Conservation (phyloP, 92 coral and sea anemone species). For the Blastomussa wellsi region DNA sequence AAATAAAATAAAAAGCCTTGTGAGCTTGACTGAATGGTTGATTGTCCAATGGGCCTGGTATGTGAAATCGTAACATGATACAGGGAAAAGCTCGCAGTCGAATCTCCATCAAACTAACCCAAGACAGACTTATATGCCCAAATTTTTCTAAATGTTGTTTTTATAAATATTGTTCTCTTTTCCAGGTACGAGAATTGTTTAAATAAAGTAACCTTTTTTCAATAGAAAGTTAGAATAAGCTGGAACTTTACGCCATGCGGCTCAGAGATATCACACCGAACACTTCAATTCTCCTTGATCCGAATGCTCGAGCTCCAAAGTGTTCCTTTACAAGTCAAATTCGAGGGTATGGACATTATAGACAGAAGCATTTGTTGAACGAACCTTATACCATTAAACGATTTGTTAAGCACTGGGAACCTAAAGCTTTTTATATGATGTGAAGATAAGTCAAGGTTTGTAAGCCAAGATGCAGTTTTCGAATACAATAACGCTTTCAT, state of each 20-base stretch:
- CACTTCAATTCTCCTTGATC: not conserved
- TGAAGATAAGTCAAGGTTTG: not conserved
- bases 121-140: not conserved
- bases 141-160: not conserved
- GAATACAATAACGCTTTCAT: slow-evolving; percentile 44
- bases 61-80: slow-evolving; percentile 42
- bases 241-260: not conserved
- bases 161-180: not conserved
- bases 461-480: not conserved
- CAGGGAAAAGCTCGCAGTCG: not conserved
- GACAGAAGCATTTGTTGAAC: not conserved
- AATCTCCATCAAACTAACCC: not conserved
- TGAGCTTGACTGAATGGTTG: slow-evolving; percentile 18
- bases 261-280: not conserved
- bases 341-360: too few species aligned
- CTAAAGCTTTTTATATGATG: not conserved
- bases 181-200: not conserved
- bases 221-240: not conserved
- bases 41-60: slow-evolving; percentile 48
- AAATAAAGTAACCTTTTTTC: not conserved
- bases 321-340: not conserved
- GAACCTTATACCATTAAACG: too few species aligned
- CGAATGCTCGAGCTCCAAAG: not conserved
- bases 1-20: not conserved
- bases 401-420: not conserved